Evolutionary conservation across 92 coral and sea anemone species (phyloP).

Genomic region (Parazoanthus swiftii): DNA sequence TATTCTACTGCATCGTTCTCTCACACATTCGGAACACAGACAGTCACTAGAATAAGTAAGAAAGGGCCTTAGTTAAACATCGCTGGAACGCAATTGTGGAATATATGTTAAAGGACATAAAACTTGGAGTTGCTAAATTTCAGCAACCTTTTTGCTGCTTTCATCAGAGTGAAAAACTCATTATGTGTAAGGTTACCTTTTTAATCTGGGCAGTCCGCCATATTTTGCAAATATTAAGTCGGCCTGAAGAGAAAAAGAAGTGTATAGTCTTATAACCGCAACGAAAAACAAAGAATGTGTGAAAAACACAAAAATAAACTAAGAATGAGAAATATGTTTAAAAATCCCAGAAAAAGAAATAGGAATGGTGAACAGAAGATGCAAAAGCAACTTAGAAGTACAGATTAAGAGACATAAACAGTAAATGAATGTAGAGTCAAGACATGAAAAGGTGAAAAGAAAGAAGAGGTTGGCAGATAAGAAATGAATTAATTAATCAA

Average conservation of each 20-base stretch:
- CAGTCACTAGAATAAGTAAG: constrained; percentile 64
- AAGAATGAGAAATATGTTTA: background rate
- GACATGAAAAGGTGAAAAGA: no score
- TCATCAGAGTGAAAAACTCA: background rate
- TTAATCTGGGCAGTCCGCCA: constrained; percentile 87
- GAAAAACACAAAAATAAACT: background rate
- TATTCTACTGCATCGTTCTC: constrained; percentile 71
- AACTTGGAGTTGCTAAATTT: no score
- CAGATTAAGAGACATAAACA: background rate
- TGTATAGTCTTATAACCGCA: background rate
- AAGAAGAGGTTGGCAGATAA: background rate
- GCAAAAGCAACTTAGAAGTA: no score
- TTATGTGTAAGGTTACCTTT: constrained; percentile 54
- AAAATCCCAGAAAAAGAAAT: no score
- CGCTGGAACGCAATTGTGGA: no score
- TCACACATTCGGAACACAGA: constrained; percentile 82
- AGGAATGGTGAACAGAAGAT: no score
- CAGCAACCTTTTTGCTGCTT: no score
- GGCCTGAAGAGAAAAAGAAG: constrained; percentile 52
- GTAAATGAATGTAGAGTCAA: background rate
- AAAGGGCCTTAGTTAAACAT: background rate
- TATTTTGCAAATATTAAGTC: constrained; percentile 66
- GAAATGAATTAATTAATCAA: background rate
- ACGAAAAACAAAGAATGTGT: background rate
- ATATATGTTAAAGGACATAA: no score